Percentiles rank a stretch among this genome's conserved stretches.
These are phyloP conservation scores for Lepidurus couesii DNA, from an alignment of 1,140 invertebrate genomes.

Conservation along the genomic window DNA sequence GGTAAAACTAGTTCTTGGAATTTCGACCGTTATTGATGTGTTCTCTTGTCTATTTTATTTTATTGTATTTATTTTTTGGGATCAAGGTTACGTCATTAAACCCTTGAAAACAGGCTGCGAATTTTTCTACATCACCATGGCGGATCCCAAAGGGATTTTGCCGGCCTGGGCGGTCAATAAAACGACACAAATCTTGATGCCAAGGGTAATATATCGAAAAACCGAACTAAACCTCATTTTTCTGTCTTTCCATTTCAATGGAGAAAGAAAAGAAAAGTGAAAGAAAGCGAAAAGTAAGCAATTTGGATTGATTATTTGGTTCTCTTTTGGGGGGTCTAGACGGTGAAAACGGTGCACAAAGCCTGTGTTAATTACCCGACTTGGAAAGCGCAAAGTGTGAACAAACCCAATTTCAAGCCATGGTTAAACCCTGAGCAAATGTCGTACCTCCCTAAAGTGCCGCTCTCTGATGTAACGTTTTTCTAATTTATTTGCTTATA, in stretches of 20 bases:
- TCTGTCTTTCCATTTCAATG: constrained; percentile 12
- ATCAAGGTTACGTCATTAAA: constrained; percentile 49
- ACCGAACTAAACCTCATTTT: constrained; percentile 29
- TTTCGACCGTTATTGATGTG: not conserved
- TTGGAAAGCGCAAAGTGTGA: constrained; percentile 64
- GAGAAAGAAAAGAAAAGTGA: no score
- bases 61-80: constrained; percentile 25
- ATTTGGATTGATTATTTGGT: constrained; percentile 25
- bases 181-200: constrained; percentile 77
- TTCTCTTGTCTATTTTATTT: not conserved
- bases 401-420: constrained; percentile 70
- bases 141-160: constrained; percentile 78
- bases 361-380: constrained; percentile 66
- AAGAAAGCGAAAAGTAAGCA: no score
- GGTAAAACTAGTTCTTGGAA: constrained; percentile 42
- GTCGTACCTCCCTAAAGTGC: constrained; percentile 14
- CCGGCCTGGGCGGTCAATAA: constrained; percentile 85
- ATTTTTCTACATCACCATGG: constrained; percentile 77
- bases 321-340: constrained; percentile 39
- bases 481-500: not conserved
- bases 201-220: constrained; percentile 52
- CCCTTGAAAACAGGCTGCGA: constrained; percentile 58
- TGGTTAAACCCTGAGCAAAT: constrained; percentile 83
- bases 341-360: constrained; percentile 73
- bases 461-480: constrained; percentile 1